A percentile compares a stretch with the other conserved stretches of the same genome.
Conservation (phyloP, 2,113 vertebrate genomes). For the Tretioscincus oriximinensis region DNA sequence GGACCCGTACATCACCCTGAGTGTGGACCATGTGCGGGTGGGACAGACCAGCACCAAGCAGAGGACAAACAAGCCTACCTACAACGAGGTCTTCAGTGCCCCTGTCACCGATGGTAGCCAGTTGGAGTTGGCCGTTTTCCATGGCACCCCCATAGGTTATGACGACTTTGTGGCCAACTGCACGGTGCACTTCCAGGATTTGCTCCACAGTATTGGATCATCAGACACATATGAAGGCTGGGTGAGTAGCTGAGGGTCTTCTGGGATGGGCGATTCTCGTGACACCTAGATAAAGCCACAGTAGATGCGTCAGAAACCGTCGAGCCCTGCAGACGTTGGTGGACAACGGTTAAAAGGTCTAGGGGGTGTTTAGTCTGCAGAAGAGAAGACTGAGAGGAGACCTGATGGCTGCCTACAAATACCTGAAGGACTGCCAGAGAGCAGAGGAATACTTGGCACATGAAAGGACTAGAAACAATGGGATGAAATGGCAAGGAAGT, state of each 20-base stretch:
- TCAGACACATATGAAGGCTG: conserved; percentile 90
- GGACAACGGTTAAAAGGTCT: too few relatives aligned
- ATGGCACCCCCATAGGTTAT: conserved; percentile 95
- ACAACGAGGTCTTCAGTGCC: conserved; percentile 93
- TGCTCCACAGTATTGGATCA: conserved; percentile 79
- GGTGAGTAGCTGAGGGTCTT: conserved; percentile 78
- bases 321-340: too few relatives aligned
- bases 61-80: conserved; percentile 93
- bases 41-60: conserved; percentile 94
- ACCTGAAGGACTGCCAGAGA: too few relatives aligned
- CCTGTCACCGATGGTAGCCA: conserved; percentile 82
- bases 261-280: too few relatives aligned
- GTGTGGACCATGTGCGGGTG: conserved; percentile 90
- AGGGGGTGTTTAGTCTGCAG: too few relatives aligned
- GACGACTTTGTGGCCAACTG: conserved; percentile 98
- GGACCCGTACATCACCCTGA: conserved; percentile 93
- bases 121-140: conserved; percentile 91
- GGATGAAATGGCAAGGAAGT: too few relatives aligned
- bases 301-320: too few relatives aligned
- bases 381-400: too few relatives aligned
- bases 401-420: too few relatives aligned
- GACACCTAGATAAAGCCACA: too few relatives aligned
- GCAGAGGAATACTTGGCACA: too few relatives aligned
- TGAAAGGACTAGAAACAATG: too few relatives aligned
- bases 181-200: conserved; percentile 86